A percentile compares a stretch with the other conserved stretches of the same genome.
phyloP scores from a whole-genome alignment of 2,888 invertebrate genomes.

The Drosophila emarginata region DNA sequence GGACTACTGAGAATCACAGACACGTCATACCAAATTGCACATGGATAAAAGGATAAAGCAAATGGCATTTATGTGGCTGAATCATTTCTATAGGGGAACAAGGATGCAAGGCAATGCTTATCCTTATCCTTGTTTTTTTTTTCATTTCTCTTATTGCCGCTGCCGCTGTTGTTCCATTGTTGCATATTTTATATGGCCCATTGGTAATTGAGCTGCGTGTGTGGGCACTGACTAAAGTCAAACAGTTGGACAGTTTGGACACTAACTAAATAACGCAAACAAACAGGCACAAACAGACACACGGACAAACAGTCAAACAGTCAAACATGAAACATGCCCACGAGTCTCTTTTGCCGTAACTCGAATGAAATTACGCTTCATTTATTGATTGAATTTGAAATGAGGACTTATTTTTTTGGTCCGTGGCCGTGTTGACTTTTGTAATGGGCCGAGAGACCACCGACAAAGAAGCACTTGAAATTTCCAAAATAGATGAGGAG shows the following conservation, averaged over 20 bases:
- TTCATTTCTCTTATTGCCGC: background rate
- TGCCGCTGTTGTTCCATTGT: slow-evolving; percentile 8
- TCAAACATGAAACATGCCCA: slow-evolving; percentile 33
- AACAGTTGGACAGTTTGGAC: slow-evolving; percentile 40
- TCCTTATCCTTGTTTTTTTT: background rate
- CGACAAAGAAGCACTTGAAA: slow-evolving; percentile 44
- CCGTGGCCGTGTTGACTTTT: slow-evolving; percentile 23
- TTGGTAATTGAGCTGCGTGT: slow-evolving; percentile 41
- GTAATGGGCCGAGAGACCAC: slow-evolving; percentile 10
- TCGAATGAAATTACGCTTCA: slow-evolving; percentile 56
- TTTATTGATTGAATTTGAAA: slow-evolving; percentile 75
- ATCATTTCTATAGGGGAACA: slow-evolving; percentile 49
- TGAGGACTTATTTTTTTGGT: slow-evolving; percentile 38
- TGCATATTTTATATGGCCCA: slow-evolving; percentile 41
- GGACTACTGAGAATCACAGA: slow-evolving; percentile 36
- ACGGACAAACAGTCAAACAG: slow-evolving; percentile 15
- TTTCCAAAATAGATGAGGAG: slow-evolving; percentile 52
- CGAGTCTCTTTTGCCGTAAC: slow-evolving; percentile 35
- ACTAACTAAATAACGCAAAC: slow-evolving; percentile 6
- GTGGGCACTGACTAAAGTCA: slow-evolving; percentile 14
- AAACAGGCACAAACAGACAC: slow-evolving; percentile 4
- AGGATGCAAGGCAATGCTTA: slow-evolving; percentile 7
- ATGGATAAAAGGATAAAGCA: slow-evolving; percentile 28
- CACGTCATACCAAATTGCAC: slow-evolving; percentile 47
- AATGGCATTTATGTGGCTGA: slow-evolving; percentile 32